Conservation (phyloP, 2,113 vertebrate species). For the Parus major region DNA sequence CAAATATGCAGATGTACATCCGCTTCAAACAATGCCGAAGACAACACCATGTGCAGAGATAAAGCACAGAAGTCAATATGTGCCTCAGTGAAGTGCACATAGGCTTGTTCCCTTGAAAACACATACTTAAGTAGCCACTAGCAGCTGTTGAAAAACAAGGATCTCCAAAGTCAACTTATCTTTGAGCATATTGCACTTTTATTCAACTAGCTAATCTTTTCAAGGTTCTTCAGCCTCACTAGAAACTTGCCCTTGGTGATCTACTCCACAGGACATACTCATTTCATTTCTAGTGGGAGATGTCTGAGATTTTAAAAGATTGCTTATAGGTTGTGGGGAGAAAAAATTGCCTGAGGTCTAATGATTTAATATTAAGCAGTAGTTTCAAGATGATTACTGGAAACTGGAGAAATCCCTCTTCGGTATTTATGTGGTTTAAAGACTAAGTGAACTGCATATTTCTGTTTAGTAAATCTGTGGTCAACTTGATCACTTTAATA, state of each 20-base stretch:
- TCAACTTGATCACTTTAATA: conserved; percentile 71
- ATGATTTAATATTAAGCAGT: conserved; percentile 50
- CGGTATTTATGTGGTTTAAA: conserved; percentile 68
- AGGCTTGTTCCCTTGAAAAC: background rate
- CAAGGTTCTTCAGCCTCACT: background rate
- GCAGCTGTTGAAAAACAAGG: background rate
- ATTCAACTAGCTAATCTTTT: background rate
- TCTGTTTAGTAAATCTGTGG: conserved; percentile 72
- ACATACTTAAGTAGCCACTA: background rate
- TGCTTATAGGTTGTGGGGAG: background rate
- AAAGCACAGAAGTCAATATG: background rate
- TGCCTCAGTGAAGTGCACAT: rapidly evolving
- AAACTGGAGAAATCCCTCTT: conserved; percentile 61
- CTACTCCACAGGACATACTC: background rate
- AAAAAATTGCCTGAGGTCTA: conserved; percentile 24
- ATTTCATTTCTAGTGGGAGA: background rate
- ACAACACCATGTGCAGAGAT: background rate
- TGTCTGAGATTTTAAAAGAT: conserved; percentile 13
- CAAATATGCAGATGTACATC: rapidly evolving
- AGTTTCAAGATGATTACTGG: conserved; percentile 44
- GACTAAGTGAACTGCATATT: conserved; percentile 55
- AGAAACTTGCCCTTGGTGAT: background rate
- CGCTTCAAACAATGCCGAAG: background rate
- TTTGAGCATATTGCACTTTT: background rate
- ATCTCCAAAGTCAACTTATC: background rate